Base-by-base conservation (phyloP, 2,888 invertebrate species). In the Schizotus pectinicornis region DNA sequence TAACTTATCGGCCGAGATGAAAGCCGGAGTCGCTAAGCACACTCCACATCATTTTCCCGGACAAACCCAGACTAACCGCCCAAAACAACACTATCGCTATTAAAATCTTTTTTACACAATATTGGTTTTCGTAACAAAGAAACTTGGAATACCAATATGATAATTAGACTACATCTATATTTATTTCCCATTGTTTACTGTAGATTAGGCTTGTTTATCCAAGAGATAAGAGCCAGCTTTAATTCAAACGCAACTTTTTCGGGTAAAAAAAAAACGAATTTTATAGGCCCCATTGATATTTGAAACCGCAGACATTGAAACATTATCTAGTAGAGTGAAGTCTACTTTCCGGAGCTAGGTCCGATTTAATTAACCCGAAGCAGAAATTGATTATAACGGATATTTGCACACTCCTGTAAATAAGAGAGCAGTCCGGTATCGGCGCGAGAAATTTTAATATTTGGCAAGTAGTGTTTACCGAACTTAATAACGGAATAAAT, bases 401-500 rank as follows among this genome's bases (percentile, higher is more conserved):
- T 61, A 61, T 62, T 64, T 62, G 37, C 59, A 52, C 48, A 61
- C 47, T 37, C 33, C 35, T 36, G 65, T 57, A 65, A 63, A 67
- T 62, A 67, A 62, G 51, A 61, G 62, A 56, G 56, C 57, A 52
- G 45, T 47, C 56, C 33, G 49, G 38, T 51, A 61, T 53, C 53
- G 52, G 50, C 59, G 67, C 56, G 61, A 67, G 52, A 65, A 68
- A 68, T 63, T 68, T 69, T 69, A 68, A 69, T 69, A 67, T 70
- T 68, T 63, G 69, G 53, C 57, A 66, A 66, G 66, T 59, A 59
- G 56, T 69, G 63, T 68, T 68, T 69, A 66, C 66, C 56, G 43
- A 63, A 64, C 63, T 58, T 68, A 68, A 69, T 69, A 72, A 72
- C 63, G 64, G 69, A 67, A 72, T 69, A 69, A 72, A 71, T 69